Base-by-base conservation (phyloP, 2,888 invertebrate genomes). In the Ametastegia equiseti region DNA sequence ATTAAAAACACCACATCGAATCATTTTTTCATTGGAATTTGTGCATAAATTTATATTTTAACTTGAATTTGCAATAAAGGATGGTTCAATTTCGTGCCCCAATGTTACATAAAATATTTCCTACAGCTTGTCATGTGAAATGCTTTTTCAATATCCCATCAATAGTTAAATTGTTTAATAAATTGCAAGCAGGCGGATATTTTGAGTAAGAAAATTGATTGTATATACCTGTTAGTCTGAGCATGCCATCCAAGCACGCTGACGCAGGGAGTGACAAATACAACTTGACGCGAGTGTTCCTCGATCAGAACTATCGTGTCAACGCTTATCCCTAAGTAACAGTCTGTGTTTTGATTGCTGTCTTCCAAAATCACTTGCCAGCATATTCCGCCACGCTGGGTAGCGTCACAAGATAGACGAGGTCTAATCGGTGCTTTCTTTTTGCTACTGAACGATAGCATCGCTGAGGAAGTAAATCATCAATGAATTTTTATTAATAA, bases 281-380 rank as follows among this genome's bases (percentile, higher is more conserved):
- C 95, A 60, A 97, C 95, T 89, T 97, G 97, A 67, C 96, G 94
- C 0, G 96, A 95, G 82, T 93, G 94, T 88, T 97, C 96, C 90
- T 98, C 98, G 67, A 98, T 95, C 15, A 98, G 92, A 33, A 98
- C 97, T 75, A 98, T 93, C 0, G 96, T 96, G 89, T 98, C 98
- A 0, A 96, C 94, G 3, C 98, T 98, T 81, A 98, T 95, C 0
- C 97, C 98, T 88, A 98, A 93, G 84, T 96, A 95, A 89, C 97
- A 96, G 85, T 97, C 97, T 27, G 97, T 92, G 81, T 88, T 90
- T 92, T 95, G 95, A 89, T 92, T 95, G 90, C 95, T 95, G 89
- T 94, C 95, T 85, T 95, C 95, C 73, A 95, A 91, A 89, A 95
- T 94, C 77, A 97, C 96, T 89, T 96, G 96, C 95, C 97, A 97